A percentile compares a stretch with the other conserved stretches of the same genome.
Conservation (phyloP, 2,888 invertebrate species). For the Agriopis aurantiaria region DNA sequence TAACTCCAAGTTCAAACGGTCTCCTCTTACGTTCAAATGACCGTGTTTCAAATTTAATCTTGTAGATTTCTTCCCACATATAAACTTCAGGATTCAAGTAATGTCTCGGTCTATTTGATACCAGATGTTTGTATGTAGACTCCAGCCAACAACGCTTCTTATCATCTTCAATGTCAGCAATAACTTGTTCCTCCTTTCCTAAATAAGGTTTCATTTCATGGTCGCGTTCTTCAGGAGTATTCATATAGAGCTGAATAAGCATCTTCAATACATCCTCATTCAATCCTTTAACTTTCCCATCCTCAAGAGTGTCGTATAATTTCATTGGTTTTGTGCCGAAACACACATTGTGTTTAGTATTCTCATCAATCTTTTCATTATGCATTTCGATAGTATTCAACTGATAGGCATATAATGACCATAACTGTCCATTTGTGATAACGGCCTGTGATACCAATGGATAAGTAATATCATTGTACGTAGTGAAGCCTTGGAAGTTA, state of each 20-base stretch:
- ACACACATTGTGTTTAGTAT: slow-evolving; percentile 92
- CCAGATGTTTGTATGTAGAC: slow-evolving; percentile 88
- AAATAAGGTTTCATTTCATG: slow-evolving; percentile 92
- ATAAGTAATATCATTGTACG: slow-evolving; percentile 95
- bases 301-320: slow-evolving; percentile 91
- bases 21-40: slow-evolving; percentile 89
- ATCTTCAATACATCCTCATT: slow-evolving; percentile 92
- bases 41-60: slow-evolving; percentile 89
- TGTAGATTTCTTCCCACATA: slow-evolving; percentile 94
- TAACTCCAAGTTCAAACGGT: slow-evolving; percentile 89
- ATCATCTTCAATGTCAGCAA: slow-evolving; percentile 90
- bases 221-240: slow-evolving; percentile 87
- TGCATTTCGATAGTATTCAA: slow-evolving; percentile 93
- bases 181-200: slow-evolving; percentile 81
- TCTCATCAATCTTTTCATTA: slow-evolving; percentile 87
- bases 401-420: slow-evolving; percentile 96
- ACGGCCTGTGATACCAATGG: slow-evolving; percentile 96
- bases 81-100: slow-evolving; percentile 89
- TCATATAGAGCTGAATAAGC: slow-evolving; percentile 91
- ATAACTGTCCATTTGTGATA: slow-evolving; percentile 94
- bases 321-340: slow-evolving; percentile 91
- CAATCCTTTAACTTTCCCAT: slow-evolving; percentile 91
- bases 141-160: slow-evolving; percentile 91
- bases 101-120: slow-evolving; percentile 89
- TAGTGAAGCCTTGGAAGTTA: slow-evolving; percentile 95